Conservation (phyloP, 2,888 invertebrate genomes). For the Cephus rjabovi region DNA sequence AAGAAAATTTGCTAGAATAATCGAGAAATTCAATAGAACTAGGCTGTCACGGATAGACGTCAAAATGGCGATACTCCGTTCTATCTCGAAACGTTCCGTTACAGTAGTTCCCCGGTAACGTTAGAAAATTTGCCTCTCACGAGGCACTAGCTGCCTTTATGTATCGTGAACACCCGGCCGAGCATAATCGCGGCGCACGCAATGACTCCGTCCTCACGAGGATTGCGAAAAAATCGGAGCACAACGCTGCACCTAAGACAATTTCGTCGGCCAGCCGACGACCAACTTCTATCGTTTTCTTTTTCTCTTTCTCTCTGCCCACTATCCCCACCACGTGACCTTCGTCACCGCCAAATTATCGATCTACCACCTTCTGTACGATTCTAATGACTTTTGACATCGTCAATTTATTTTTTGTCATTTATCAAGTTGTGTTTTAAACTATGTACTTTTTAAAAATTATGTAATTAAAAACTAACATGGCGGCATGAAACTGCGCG, state of each 20-base stretch:
- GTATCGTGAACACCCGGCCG: neutral
- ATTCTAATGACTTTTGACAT: neutral
- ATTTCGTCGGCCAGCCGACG: conserved; percentile 20
- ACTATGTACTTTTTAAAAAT: neutral
- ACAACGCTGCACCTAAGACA: neutral
- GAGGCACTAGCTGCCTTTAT: neutral
- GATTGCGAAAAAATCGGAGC: neutral
- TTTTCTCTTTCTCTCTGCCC: conserved; percentile 7
- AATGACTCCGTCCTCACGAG: neutral
- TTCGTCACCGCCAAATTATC: neutral
- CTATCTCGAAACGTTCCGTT: neutral
- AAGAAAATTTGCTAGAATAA: neutral
- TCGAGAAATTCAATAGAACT: neutral
- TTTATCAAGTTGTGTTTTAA: neutral
- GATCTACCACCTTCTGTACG: neutral
- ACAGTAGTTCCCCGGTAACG: neutral
- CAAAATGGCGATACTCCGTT: neutral
- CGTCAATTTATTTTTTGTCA: neutral
- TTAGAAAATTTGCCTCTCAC: neutral
- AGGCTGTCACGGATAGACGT: neutral
- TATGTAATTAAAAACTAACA: neutral
- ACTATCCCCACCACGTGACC: conserved; percentile 2
- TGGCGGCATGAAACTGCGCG: neutral
- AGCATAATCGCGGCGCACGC: neutral
- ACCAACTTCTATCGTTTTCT: conserved; percentile 29